Conservation (phyloP, 1,140 invertebrate species). For the Cotesia glomerata region DNA sequence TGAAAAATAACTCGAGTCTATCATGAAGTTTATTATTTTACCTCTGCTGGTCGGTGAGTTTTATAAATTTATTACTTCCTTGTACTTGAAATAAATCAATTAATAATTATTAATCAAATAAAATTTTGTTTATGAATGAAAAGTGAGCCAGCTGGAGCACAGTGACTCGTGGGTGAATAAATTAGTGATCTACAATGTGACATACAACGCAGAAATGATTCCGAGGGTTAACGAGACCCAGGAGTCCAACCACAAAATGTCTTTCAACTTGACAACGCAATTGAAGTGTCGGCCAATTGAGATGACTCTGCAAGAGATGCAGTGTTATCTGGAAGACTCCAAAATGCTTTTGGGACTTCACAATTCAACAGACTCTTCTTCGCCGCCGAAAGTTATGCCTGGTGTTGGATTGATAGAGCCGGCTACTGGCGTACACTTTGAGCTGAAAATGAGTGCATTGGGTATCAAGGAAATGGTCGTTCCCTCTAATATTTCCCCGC, state of each 20-base stretch:
- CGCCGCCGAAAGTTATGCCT: background rate
- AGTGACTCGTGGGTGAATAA: background rate
- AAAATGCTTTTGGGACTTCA: background rate
- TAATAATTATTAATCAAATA: too few relatives aligned
- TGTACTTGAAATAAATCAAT: background rate
- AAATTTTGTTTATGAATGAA: too few relatives aligned
- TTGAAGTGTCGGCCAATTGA: constrained; percentile 14
- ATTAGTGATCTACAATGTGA: constrained; percentile 17
- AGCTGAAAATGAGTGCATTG: constrained; percentile 16
- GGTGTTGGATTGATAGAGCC: background rate
- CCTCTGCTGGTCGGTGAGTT: constrained; percentile 23
- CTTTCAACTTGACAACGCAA: background rate
- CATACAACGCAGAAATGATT: constrained; percentile 7
- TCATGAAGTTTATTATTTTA: constrained; percentile 29
- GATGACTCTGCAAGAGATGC: background rate
- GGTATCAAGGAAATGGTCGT: constrained; percentile 23
- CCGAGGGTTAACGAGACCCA: background rate
- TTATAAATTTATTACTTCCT: background rate
- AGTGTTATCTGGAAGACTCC: background rate
- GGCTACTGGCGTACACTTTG: background rate
- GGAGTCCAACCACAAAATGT: background rate
- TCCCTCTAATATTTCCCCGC: constrained; percentile 1
- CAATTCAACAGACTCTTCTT: background rate
- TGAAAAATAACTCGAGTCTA: background rate
- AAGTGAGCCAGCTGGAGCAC: background rate